Evolutionary conservation across 2,888 invertebrate genomes (phyloP), one percentile per base, ranked within the genome.

Genomic region (Psylliodes chrysocephalus): DNA sequence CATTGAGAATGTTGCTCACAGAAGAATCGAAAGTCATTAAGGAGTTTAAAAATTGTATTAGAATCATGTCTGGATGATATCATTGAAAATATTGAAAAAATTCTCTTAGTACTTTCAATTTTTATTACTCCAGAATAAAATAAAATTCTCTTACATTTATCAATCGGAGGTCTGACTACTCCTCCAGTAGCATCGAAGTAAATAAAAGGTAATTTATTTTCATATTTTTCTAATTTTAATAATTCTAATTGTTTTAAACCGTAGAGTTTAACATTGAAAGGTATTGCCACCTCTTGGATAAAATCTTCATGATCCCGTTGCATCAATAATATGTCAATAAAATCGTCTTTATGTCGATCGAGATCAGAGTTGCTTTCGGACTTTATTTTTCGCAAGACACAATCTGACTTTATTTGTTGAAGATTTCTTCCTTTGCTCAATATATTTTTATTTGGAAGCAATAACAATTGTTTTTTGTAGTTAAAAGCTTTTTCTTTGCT

Each of bases 121-220:
- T 4, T 5, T 12, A 61, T 61, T 10, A 67, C 65, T 14, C 53
- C 62, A 5, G 62, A 54, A 55, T 69, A 69, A 51, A 66, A 60
- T 63, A 63, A 66, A 46, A 68, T 55, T 40, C 44, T 51, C 17
- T 62, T 69, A 33, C 28, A 33, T 5, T 47, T 42, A n/a, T 46
- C 14, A 7, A 19, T 42, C 18, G 68, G 70, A 19, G 55, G 57
- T 56, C 62, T 52, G 6, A 67, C 70, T 0, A 71, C 38, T 4
- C 51, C 44, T 8, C 71, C 70, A 12, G 70, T 70, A 12, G 69
- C 67, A 66, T 71, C 70, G 53, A 70, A 68, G 57, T 70, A 60
- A 22, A 71, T 59, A 10, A 63, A 18, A 2, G 65, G 66, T 19
- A 63, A 47, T 25, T n/a, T 18, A 10, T 38, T n/a, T 4, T 49